Percentiles rank a stretch among this genome's conserved stretches.
Evolutionary conservation across 2,113 vertebrate genomes (phyloP).

Genomic region (Nipponia nippon): DNA sequence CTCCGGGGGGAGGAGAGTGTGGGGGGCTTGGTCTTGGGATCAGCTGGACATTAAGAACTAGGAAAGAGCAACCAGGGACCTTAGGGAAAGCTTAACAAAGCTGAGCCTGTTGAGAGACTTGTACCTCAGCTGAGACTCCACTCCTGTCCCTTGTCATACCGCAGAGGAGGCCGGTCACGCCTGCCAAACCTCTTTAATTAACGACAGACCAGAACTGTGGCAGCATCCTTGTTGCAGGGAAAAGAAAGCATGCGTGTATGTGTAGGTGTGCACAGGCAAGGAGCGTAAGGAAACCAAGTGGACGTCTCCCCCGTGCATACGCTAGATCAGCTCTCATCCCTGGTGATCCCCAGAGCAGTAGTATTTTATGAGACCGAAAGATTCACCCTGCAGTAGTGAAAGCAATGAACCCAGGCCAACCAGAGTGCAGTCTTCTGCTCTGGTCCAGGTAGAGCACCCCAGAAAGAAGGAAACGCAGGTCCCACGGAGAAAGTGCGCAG

Average conservation of each 20-base stretch:
- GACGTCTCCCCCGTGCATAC: not conserved
- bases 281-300: not conserved
- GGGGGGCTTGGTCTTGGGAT: not conserved
- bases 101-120: not conserved
- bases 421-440: not conserved
- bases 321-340: not conserved
- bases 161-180: not conserved
- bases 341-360: not conserved
- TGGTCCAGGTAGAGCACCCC: not conserved
- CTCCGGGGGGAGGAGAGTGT: not conserved
- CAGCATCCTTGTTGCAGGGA: not conserved
- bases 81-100: not conserved
- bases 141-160: not conserved
- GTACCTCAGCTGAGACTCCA: not conserved
- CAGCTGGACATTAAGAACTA: not conserved
- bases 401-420: not conserved
- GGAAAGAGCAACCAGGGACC: not conserved
- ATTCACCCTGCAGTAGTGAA: not conserved
- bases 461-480: not conserved
- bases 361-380: not conserved
- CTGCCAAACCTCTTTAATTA: conserved; percentile 41
- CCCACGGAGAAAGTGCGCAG: not conserved
- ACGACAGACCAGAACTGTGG: not conserved
- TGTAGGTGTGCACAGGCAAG: not conserved
- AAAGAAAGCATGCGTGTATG: not conserved